Evolutionary conservation across 2,797 vertebrate genomes (phyloP), one percentile per base, ranked within the genome.

Genomic region (Halcyon chelicuti): DNA sequence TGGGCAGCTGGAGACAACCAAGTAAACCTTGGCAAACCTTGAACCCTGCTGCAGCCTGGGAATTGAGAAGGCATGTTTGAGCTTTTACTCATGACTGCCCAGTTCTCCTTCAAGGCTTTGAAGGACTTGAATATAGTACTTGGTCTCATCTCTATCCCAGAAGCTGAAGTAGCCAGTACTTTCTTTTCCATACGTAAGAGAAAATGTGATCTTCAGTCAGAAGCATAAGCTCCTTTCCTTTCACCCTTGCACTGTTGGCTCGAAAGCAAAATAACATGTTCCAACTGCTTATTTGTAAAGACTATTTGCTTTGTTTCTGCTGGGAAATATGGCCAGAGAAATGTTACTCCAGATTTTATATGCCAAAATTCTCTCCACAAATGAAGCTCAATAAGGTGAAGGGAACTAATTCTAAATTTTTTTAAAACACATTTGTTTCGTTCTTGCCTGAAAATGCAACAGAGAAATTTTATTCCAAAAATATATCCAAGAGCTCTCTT

Each of bases 331-430:
- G 26, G 86, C 29, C 44, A 75, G 55, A 82, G 16, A 92, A 84
- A 86, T 70, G 86, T 90, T 75, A 68, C 58, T 94, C 57, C 29
- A 55, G 62, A 86, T 58, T 71, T 74, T 39, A 28, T 12, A 61
- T 52, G 79, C 66, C 77, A 88, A 93, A 87, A 93, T 55, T 76
- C 51, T 61, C 57, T 87, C 73, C 60, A 70, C 28, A 93, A 86
- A 75, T 46, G 60, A 86, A 94, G 23, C 31, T 80, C 23, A 5
- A 65, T 10, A 52, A 26, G 71, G 7, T 12, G 12, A 91, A 90
- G 26, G 9, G 35, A 74, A 90, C 49, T 40, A 11, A 81, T 65
- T 77, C 66, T 72, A 88, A 65, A 4, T 35, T 25, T 35, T 51
- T 25, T 31, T 72, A 29, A 7, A 57, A 16, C 21, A 7, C 46